Evolutionary conservation across 2,888 invertebrate species (phyloP).

Genomic region (Parnassius orleans): DNA sequence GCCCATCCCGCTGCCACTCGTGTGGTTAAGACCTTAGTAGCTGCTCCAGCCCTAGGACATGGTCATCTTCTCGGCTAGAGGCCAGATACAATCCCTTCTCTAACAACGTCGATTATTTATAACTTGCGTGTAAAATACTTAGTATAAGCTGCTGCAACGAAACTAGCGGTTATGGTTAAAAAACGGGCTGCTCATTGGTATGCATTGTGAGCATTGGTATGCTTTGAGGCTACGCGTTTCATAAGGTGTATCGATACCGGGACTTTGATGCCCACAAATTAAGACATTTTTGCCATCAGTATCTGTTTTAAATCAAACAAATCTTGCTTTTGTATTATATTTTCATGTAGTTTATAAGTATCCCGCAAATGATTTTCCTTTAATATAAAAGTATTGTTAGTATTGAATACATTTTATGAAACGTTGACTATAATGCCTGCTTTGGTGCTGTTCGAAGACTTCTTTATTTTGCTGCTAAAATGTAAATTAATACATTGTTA

Average conservation of each 20-base stretch:
- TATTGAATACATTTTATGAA: conserved; percentile 70
- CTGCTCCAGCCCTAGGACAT: conserved; percentile 61
- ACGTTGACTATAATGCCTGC: conserved; percentile 61
- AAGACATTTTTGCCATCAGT: conserved; percentile 37
- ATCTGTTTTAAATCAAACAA: conserved; percentile 29
- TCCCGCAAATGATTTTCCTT: conserved; percentile 46
- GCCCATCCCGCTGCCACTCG: conserved; percentile 70
- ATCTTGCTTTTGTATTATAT: conserved; percentile 70
- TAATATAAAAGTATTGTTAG: conserved; percentile 32
- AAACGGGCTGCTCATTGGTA: conserved; percentile 29
- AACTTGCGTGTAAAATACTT: conserved; percentile 45
- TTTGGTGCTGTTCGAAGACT: conserved; percentile 55
- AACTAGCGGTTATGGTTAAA: conserved; percentile 43
- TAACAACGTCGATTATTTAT: conserved; percentile 62
- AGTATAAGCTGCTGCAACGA: conserved; percentile 61
- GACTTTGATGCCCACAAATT: conserved; percentile 61
- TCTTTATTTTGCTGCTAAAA: conserved; percentile 62
- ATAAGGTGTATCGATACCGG: conserved; percentile 63
- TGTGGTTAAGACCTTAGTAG: conserved; percentile 37
- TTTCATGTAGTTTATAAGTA: conserved; percentile 70
- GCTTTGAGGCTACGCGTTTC: conserved; percentile 61
- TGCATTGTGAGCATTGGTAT: conserved; percentile 28
- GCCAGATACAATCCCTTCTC: conserved; percentile 25
- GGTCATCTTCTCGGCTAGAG: conserved; percentile 61
- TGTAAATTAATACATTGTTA: conserved; percentile 66